phyloP scores from a whole-genome alignment of 1,140 invertebrate species.

The Prorops nasuta region DNA sequence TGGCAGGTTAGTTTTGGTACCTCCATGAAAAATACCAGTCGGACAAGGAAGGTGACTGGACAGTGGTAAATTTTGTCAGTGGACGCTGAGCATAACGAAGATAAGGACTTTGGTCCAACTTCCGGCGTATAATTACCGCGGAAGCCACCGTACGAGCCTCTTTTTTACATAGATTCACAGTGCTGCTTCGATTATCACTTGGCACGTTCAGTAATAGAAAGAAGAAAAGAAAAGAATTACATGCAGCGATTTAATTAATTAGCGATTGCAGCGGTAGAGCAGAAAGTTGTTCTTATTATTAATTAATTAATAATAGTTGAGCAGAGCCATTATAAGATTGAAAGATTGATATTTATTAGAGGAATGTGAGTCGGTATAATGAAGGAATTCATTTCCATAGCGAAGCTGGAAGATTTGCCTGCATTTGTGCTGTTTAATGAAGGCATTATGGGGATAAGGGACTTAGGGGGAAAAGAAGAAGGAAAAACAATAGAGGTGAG shows the following conservation, averaged over 20 bases:
- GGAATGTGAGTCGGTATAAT: too few relatives aligned
- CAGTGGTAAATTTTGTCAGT: slow-evolving; percentile 48
- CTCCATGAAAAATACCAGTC: slow-evolving; percentile 52
- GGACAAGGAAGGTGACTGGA: slow-evolving; percentile 38
- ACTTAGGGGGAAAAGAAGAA: slow-evolving; percentile 1
- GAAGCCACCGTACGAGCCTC: neutral
- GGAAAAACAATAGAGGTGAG: slow-evolving; percentile 10
- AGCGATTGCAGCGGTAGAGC: too few relatives aligned
- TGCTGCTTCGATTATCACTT: neutral
- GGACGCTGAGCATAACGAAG: slow-evolving; percentile 32
- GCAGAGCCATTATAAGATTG: too few relatives aligned
- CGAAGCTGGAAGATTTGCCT: neutral
- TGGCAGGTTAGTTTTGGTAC: neutral
- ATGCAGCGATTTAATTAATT: too few relatives aligned
- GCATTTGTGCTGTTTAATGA: neutral
- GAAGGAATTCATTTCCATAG: neutral
- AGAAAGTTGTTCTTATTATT: too few relatives aligned
- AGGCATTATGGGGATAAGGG: neutral
- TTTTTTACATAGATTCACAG: neutral
- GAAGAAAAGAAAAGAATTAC: neutral
- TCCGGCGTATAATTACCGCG: slow-evolving; percentile 4
- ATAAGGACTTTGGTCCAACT: slow-evolving; percentile 25
- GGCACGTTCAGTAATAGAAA: neutral
- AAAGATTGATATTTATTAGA: too few relatives aligned
- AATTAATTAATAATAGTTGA: too few relatives aligned